These are phyloP conservation scores for Cebus imitator DNA, from an alignment of 2,113 vertebrate genomes.

Conservation along the genomic window DNA sequence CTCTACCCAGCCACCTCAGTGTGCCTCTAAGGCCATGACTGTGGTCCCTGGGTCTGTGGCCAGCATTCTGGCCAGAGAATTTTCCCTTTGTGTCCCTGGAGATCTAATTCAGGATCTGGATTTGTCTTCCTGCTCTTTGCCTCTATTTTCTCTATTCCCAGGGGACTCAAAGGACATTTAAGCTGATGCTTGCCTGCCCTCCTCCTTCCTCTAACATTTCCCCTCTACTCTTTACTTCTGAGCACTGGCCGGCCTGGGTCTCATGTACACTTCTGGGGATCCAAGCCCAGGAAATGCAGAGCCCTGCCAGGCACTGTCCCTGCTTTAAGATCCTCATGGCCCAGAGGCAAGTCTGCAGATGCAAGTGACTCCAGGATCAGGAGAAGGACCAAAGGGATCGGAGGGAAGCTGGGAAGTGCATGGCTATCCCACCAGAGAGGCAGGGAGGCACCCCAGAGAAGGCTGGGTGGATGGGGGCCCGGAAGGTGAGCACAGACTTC, in stretches of 20 bases:
- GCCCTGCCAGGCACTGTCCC: fast-evolving
- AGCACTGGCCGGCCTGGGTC: neutral
- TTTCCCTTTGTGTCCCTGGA: too few relatives aligned
- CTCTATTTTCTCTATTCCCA: neutral
- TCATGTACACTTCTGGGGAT: fast-evolving
- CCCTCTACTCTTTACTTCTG: neutral
- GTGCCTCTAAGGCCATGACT: neutral
- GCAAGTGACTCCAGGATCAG: neutral
- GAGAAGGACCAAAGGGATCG: neutral
- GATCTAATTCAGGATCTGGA: neutral
- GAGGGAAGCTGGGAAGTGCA: fast-evolving
- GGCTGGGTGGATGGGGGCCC: too few relatives aligned
- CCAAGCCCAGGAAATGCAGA: neutral
- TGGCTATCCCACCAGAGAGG: neutral
- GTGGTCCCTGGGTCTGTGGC: neutral
- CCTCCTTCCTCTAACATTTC: fast-evolving
- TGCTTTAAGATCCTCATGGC: neutral
- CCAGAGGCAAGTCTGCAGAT: too few relatives aligned
- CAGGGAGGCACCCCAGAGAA: too few relatives aligned
- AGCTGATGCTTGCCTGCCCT: fast-evolving
- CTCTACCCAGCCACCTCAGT: neutral
- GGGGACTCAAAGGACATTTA: neutral
- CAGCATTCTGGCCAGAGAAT: fast-evolving
- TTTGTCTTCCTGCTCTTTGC: neutral
- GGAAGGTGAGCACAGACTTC: too few relatives aligned